Percentiles rank a stretch among this genome's conserved stretches.
Conservation (phyloP, 1,140 invertebrate genomes). For the Drosophila quadrilineata region DNA sequence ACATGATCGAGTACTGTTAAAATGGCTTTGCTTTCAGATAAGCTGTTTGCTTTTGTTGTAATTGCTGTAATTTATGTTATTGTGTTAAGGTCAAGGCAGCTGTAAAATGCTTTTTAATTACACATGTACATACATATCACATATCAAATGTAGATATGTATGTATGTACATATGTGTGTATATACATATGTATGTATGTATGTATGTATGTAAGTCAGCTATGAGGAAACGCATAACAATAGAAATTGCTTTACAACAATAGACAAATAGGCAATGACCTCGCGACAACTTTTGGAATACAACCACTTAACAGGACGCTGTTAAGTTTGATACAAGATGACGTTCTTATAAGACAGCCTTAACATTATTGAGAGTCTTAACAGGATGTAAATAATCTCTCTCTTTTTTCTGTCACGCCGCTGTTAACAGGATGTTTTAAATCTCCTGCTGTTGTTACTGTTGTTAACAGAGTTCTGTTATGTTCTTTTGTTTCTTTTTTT, state of each 20-base stretch:
- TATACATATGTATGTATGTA: constrained; percentile 21
- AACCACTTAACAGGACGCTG: constrained; percentile 6
- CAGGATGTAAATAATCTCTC: no score
- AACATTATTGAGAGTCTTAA: no score
- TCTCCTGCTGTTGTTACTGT: no score
- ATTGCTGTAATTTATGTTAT: constrained; percentile 75
- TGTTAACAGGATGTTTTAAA: no score
- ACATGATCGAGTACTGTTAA: constrained; percentile 29
- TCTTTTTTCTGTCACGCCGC: no score
- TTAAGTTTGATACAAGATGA: no score
- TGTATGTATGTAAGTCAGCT: constrained; percentile 26
- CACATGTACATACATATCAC: constrained; percentile 17
- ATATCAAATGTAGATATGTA: constrained; percentile 11
- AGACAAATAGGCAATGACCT: constrained; percentile 48
- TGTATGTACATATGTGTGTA: constrained; percentile 13
- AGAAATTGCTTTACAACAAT: constrained; percentile 42
- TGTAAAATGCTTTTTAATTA: constrained; percentile 67
- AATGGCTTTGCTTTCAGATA: constrained; percentile 30
- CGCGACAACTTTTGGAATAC: constrained; percentile 35
- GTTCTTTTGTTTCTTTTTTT: background rate
- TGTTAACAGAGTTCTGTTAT: constrained; percentile 8
- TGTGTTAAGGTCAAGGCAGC: constrained; percentile 78
- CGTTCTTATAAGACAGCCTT: no score
- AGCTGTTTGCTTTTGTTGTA: constrained; percentile 30
- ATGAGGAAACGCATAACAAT: constrained; percentile 71